These are phyloP conservation scores for Dryas iulia DNA, from an alignment of 1,140 invertebrate genomes.

Conservation along the genomic window DNA sequence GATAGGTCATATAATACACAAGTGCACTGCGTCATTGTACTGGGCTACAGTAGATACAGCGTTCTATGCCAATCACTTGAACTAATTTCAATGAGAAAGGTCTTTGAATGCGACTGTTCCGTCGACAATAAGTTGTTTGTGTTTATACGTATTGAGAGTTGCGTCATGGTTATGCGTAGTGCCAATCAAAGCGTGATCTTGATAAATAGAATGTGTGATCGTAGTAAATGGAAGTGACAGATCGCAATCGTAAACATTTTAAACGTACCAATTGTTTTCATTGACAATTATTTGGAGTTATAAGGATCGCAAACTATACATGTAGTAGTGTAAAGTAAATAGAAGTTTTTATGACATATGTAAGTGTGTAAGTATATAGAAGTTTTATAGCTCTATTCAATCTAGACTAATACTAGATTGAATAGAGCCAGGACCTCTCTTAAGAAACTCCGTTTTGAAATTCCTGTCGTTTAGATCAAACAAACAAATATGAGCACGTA, in stretches of 20 bases:
- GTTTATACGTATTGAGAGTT: neutral
- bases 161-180: constrained; percentile 15
- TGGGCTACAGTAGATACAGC: constrained; percentile 17
- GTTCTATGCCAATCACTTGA: constrained; percentile 27
- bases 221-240: neutral
- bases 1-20: constrained; percentile 12
- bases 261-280: neutral
- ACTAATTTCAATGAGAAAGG: constrained; percentile 30
- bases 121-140: constrained; percentile 15
- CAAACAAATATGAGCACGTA: too few relatives aligned
- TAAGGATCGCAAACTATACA: neutral
- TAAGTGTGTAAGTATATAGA: too few relatives aligned
- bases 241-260: neutral
- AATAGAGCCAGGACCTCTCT: too few relatives aligned
- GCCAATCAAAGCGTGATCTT: constrained; percentile 25
- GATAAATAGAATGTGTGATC: constrained; percentile 18
- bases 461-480: too few relatives aligned
- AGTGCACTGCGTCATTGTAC: constrained; percentile 5
- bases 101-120: constrained; percentile 22
- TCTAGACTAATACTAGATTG: too few relatives aligned
- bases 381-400: too few relatives aligned
- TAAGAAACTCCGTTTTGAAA: too few relatives aligned
- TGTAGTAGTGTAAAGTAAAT: too few relatives aligned
- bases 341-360: too few relatives aligned
- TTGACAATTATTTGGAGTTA: neutral